A percentile compares a stretch with the other conserved stretches of the same genome.
These are phyloP conservation scores for Parazoanthus darwini DNA, from an alignment of 92 coral and sea anemone species.

Conservation along the genomic window DNA sequence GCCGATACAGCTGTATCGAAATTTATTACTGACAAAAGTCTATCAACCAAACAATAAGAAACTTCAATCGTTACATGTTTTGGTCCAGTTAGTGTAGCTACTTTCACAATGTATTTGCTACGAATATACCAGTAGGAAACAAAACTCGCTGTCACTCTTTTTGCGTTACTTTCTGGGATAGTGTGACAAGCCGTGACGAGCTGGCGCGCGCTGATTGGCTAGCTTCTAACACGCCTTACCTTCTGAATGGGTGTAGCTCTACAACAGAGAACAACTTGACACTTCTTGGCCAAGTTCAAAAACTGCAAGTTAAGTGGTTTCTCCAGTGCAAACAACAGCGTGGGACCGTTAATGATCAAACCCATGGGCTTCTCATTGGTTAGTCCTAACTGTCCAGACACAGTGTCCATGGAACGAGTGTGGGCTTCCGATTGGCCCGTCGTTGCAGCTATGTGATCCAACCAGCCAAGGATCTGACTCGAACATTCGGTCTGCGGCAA, in stretches of 20 bases:
- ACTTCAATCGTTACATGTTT: too few species aligned
- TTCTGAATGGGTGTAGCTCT: constrained; percentile 98
- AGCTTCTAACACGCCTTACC: constrained; percentile 49
- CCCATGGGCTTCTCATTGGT: constrained; percentile 56
- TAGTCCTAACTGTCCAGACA: constrained; percentile 46
- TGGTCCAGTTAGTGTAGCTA: too few species aligned
- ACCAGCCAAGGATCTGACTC: constrained; percentile 83
- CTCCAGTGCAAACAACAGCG: constrained; percentile 83
- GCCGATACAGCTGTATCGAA: too few species aligned
- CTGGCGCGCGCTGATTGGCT: neutral
- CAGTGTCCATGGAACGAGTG: constrained; percentile 51
- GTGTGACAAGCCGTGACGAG: neutral
- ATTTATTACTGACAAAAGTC: too few species aligned
- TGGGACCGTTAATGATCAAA: constrained; percentile 90
- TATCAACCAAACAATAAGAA: too few species aligned
- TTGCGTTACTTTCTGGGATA: neutral
- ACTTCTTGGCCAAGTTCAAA: constrained; percentile 77
- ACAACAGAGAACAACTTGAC: constrained; percentile 96
- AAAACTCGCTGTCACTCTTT: neutral
- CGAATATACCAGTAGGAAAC: neutral
- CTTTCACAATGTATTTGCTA: too few species aligned
- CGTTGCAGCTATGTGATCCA: constrained; percentile 51
- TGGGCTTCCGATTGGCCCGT: constrained; percentile 44
- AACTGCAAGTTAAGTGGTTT: constrained; percentile 80
- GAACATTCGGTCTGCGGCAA: constrained; percentile 76